phyloP scores from a whole-genome alignment of 2,797 vertebrate species.

The Setipinna tenuifilis region DNA sequence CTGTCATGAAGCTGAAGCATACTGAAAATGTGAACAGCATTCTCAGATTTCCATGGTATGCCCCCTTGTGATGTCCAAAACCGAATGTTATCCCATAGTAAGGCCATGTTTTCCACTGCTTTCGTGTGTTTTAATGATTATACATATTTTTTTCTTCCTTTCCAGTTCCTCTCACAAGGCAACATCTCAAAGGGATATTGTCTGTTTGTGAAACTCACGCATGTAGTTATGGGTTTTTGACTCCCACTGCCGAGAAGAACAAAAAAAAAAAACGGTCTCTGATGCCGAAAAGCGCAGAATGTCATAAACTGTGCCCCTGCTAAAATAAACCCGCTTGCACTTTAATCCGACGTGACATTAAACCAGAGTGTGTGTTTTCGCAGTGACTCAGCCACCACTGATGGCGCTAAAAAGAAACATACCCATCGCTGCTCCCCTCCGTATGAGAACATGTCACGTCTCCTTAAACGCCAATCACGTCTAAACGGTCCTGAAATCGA shows the following conservation, averaged over 20 bases:
- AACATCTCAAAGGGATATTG: constrained; percentile 18
- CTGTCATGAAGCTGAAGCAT: not conserved
- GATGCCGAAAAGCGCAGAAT: constrained; percentile 41
- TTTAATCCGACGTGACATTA: constrained; percentile 68
- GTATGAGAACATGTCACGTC: constrained; percentile 69
- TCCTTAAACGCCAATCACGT: constrained; percentile 60
- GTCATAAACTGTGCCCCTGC: constrained; percentile 56
- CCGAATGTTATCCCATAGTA: not conserved
- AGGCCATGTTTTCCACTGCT: not conserved
- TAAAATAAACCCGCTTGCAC: constrained; percentile 40
- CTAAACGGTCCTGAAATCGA: constrained; percentile 68
- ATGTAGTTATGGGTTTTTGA: constrained; percentile 46
- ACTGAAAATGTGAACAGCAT: not conserved
- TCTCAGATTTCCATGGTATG: not conserved
- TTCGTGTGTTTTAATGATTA: not conserved
- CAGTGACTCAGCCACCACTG: constrained; percentile 60
- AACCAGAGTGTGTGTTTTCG: constrained; percentile 70
- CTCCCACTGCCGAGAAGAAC: constrained; percentile 42
- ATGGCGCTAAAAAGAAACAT: constrained; percentile 72
- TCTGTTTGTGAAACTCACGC: not conserved
- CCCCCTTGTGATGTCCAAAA: not conserved
- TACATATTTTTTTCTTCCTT: not conserved
- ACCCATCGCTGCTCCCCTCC: constrained; percentile 63
- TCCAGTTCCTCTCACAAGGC: not conserved
- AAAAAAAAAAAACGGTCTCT: no score